Conservation (phyloP, 2,113 vertebrate genomes). For the Eolophus roseicapilla region DNA sequence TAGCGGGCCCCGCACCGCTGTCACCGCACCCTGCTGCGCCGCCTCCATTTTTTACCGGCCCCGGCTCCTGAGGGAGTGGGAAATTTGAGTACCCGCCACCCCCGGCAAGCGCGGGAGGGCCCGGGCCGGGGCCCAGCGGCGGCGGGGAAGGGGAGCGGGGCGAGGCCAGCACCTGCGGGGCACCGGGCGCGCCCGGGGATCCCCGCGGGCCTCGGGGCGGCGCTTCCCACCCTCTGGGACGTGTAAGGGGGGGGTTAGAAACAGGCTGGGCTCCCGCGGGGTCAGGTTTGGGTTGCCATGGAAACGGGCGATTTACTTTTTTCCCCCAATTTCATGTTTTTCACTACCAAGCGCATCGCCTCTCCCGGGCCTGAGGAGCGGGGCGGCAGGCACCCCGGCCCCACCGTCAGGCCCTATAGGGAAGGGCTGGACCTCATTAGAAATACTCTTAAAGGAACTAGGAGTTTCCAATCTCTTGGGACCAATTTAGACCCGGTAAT, state of each 20-base stretch:
- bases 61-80: too few relatives aligned
- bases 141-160: neutral
- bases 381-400: neutral
- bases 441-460: neutral
- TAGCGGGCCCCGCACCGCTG: too few relatives aligned
- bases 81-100: neutral
- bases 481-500: accelerated
- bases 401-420: accelerated
- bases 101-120: neutral
- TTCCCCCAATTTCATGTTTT: neutral
- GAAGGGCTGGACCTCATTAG: neutral
- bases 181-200: neutral
- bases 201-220: neutral
- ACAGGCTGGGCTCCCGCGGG: neutral
- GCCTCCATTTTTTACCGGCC: neutral
- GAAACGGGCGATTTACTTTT: neutral
- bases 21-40: neutral
- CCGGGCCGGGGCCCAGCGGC: neutral
- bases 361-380: neutral
- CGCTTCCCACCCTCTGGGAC: neutral
- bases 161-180: neutral
- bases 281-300: neutral
- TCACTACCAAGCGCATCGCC: neutral
- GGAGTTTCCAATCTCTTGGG: accelerated
- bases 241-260: neutral